phyloP scores from a whole-genome alignment of 2,113 vertebrate genomes.

The Clarias macrocephalus region DNA sequence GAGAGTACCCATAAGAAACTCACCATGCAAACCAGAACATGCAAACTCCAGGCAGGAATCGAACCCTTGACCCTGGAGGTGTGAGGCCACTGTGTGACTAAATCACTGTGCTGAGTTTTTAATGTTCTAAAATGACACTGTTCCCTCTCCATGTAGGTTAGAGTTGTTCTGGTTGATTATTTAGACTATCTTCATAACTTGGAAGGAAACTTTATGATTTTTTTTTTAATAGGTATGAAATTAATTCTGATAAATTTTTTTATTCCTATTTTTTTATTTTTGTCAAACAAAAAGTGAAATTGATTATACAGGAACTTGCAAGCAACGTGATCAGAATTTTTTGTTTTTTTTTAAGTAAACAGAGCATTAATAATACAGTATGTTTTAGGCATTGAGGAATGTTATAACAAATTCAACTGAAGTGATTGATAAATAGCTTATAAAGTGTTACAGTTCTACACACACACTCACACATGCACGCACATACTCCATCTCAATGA shows the following conservation, averaged over 20 bases:
- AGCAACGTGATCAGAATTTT: neutral
- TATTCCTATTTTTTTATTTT: neutral
- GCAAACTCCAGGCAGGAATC: too few relatives aligned
- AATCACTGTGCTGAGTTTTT: neutral
- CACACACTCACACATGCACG: neutral
- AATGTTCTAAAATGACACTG: neutral
- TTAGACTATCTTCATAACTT: neutral
- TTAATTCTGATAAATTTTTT: neutral
- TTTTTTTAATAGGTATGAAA: neutral
- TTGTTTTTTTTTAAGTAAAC: neutral
- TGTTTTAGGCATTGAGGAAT: constrained; percentile 17
- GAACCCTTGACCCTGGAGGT: too few relatives aligned
- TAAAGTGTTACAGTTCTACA: neutral
- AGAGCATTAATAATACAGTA: constrained; percentile 20
- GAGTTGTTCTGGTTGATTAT: neutral
- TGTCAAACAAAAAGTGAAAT: neutral
- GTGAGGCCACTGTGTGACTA: too few relatives aligned
- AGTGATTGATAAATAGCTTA: constrained; percentile 34
- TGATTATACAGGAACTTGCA: constrained; percentile 7
- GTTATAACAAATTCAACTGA: constrained; percentile 5
- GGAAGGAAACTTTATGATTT: neutral
- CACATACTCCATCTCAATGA: constrained; percentile 49
- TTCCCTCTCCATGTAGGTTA: neutral
- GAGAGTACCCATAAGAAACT: too few relatives aligned
- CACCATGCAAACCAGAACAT: too few relatives aligned